Evolutionary conservation across 2,113 vertebrate genomes (phyloP), one percentile per base, ranked within the genome.

Genomic region (Eudyptes chrysolophus): DNA sequence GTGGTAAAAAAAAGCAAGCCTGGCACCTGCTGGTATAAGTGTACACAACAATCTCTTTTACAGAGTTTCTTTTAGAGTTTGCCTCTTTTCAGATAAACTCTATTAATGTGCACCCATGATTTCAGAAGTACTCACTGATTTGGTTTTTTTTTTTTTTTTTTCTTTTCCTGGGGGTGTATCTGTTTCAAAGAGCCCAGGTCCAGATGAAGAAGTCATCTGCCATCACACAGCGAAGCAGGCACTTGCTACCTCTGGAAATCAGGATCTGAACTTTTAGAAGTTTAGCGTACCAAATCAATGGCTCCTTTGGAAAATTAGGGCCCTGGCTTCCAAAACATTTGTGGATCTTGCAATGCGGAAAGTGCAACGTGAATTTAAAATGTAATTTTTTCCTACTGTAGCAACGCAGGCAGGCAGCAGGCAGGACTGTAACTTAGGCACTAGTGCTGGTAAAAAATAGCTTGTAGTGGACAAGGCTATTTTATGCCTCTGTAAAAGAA

Each of bases 1-100:
- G 24, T 40, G 18, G 20, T 69, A 61, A 65, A 75, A 79, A 80
- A 57, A 34, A 38, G 44, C 90, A 92, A 97, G 84, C 66, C 96
- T 96, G 95, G 83, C 94, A 96, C 85, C 97, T 97, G 84, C 75
- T 97, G 96, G 96, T 70, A 0, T 54, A 79, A 92, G 27, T 26
- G 74, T 32, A 76, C 66, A 85, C 21, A 75, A 65, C 87, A 93
- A 0, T 40, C 36, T 60, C 36, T 64, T 85, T 57, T n/a, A 57
- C 11, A 57, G 16, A 17, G 17, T 38, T 57, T 64, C 24, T 58
- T 46, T 42, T 34, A 25, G 22, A 58, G 12, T 32, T 69, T 74
- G 32, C 62, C 27, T 48, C 4, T 9, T 90, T 80, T 78, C 57
- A 84, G 42, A 32, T 32, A 42, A 64, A 44, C 9, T 61, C 25